Evolutionary conservation across 2,797 vertebrate species (phyloP).

Genomic region (Stomatorhinus walkeri): DNA sequence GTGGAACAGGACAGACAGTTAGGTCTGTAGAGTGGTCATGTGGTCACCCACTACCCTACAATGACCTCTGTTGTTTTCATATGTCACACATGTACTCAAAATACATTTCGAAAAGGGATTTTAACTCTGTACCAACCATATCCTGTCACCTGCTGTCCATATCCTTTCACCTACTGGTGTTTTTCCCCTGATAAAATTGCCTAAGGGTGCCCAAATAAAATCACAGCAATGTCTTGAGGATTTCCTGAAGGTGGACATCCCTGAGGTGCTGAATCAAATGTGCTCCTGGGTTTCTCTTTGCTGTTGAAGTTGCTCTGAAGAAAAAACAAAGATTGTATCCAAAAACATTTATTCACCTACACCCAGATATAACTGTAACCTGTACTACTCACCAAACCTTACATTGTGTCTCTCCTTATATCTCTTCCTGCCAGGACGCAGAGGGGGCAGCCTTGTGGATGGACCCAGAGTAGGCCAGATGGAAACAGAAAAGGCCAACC

Average conservation of each 20-base stretch:
- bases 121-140: not conserved
- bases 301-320: not conserved
- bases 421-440: slow-evolving; percentile 66
- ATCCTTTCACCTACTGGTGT: not conserved
- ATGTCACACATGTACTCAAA: not conserved
- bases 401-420: slow-evolving; percentile 4
- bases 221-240: not conserved
- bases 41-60: not conserved
- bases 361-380: not conserved
- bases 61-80: slow-evolving; percentile 17
- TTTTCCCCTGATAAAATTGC: not conserved
- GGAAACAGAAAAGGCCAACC: slow-evolving; percentile 89
- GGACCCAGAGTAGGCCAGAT: slow-evolving; percentile 95
- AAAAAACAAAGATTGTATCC: too few species aligned
- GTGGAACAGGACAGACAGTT: not conserved
- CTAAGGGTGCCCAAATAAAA: not conserved
- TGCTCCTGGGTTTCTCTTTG: not conserved
- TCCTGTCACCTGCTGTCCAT: not conserved
- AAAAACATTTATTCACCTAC: not conserved
- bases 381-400: not conserved
- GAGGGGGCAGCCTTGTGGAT: slow-evolving; percentile 88
- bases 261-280: not conserved
- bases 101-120: not conserved
- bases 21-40: slow-evolving; percentile 3
- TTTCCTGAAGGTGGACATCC: not conserved